Base-by-base conservation (phyloP, 1,140 invertebrate genomes). In the Heliconius melpomene region DNA sequence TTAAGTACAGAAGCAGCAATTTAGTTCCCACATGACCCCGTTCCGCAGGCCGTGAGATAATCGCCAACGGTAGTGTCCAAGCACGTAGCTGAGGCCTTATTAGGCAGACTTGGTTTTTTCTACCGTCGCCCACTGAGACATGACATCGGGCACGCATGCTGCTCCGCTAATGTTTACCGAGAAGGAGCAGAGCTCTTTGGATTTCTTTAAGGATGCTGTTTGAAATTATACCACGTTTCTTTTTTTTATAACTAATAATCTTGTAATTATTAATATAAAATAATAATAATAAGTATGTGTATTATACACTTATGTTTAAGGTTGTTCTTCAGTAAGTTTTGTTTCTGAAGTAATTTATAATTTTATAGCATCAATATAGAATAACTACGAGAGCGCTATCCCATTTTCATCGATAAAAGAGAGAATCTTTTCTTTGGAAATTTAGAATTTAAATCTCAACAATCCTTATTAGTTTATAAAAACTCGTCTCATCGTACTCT, bases 11-110 rank as follows among this genome's bases (percentile, higher is more conserved):
- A 86, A 87, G 87, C 82, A 74, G 84, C 85, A 83, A 89, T 90
- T 90, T 85, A 78, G 85, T 87, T 88, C 89, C 83, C 87, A 87
- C 84, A 84, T 92, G 91, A 91, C 90, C 91, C 86, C 86, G 86
- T 90, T 89, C 81, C 75, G 77, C 66, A 84, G 85, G 87, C 89
- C 91, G 90, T 92, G 91, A 91, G 91, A 92, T 91, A 91, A 90
- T 90, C 90, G 89, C 88, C 75, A 84, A 88, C 89, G 85, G 88
- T 89, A 89, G 88, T 89, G 89, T 90, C 85, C 90, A 76, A 85
- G 83, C 88, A 92, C 89, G 90, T 89, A 79, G 77, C 86, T 79
- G 79, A 79, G 71, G 83, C 91, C 88, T 89, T 92, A 92, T 91
- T 90, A 88, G 91, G 89, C 81, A 78, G 80, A 79, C 85, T 79